These are phyloP conservation scores for Synanthedon vespiformis DNA, from an alignment of 2,888 invertebrate genomes.

Conservation along the genomic window DNA sequence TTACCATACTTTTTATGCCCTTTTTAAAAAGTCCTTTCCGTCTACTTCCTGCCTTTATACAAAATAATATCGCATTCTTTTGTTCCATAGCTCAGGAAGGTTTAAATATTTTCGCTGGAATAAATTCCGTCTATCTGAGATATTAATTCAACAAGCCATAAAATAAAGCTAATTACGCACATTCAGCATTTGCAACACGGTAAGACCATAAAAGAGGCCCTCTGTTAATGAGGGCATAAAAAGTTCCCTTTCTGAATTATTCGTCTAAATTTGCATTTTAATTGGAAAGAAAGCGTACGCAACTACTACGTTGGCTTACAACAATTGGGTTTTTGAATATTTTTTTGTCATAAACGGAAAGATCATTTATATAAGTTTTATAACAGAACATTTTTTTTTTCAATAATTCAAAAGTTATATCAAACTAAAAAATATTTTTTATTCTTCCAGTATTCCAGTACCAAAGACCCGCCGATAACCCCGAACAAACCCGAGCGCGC, in stretches of 20 bases:
- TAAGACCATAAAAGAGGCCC: constrained; percentile 27
- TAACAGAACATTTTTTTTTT: too few species aligned
- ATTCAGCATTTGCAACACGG: constrained; percentile 35
- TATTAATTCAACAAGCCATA: constrained; percentile 27
- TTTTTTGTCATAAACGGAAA: too few species aligned
- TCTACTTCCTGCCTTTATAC: constrained; percentile 9
- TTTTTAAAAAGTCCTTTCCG: too few species aligned
- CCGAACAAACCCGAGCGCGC: too few species aligned
- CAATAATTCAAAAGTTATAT: too few species aligned
- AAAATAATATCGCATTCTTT: not conserved
- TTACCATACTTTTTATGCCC: too few species aligned
- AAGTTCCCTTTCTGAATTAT: constrained; percentile 44
- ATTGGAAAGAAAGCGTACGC: constrained; percentile 38
- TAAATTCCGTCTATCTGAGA: constrained; percentile 17
- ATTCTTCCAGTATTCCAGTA: too few species aligned
- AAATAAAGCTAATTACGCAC: constrained; percentile 34
- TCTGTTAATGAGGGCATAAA: constrained; percentile 46
- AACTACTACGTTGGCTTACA: constrained; percentile 21
- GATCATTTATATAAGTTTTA: too few species aligned
- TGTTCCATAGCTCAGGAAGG: not conserved
- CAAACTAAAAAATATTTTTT: too few species aligned
- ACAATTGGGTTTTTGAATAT: too few species aligned
- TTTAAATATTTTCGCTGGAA: constrained; percentile 9
- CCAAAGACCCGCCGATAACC: too few species aligned
- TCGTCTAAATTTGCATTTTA: constrained; percentile 47